Percentiles rank a stretch among this genome's conserved stretches.
phyloP scores from a whole-genome alignment of 1,140 invertebrate species.

The Drosophila prosaltans region DNA sequence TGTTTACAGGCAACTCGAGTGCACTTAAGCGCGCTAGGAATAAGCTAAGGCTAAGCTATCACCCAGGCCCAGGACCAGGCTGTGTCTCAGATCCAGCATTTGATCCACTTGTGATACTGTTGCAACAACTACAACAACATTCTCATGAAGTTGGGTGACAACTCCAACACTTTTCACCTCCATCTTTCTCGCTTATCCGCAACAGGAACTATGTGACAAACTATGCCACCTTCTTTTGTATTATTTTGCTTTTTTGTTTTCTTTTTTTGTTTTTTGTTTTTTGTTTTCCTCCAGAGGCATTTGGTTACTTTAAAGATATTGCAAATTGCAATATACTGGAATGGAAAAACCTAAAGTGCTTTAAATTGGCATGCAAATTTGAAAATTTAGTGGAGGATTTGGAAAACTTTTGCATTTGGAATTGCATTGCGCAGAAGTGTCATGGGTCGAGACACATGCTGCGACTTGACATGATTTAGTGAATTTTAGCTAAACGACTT shows the following conservation, averaged over 20 bases:
- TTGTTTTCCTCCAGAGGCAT: background rate
- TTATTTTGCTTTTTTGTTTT: background rate
- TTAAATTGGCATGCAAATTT: background rate
- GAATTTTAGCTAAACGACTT: no score
- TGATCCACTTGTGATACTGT: constrained; percentile 7
- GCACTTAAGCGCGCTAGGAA: constrained; percentile 71
- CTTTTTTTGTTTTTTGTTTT: background rate
- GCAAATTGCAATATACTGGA: background rate
- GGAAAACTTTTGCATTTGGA: no score
- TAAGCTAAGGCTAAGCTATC: constrained; percentile 55
- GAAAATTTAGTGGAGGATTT: background rate
- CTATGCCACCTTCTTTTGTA: background rate
- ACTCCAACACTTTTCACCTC: constrained; percentile 2
- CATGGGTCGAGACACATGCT: no score
- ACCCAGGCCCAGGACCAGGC: constrained; percentile 10
- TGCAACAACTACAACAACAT: constrained; percentile 1
- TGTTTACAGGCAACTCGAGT: constrained; percentile 77
- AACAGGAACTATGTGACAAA: constrained; percentile 2
- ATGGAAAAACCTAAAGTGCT: background rate
- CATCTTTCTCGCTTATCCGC: background rate
- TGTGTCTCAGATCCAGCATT: background rate
- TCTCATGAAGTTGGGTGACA: background rate
- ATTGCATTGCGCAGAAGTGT: no score
- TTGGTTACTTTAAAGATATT: background rate
- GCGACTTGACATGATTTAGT: no score